Evolutionary conservation across 2,888 invertebrate species (phyloP).

Genomic region (Brenthis ino): DNA sequence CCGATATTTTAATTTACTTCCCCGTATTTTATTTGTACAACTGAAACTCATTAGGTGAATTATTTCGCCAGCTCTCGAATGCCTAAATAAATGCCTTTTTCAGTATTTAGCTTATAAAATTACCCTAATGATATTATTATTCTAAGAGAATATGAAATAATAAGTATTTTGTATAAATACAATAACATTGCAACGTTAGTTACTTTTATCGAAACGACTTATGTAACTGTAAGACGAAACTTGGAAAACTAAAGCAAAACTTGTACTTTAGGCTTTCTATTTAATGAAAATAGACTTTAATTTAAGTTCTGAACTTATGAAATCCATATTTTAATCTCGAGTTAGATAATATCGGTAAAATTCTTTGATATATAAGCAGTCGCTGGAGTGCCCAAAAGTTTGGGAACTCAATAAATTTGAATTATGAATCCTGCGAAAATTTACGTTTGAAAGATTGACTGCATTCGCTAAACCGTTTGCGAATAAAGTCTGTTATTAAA

Average conservation of each 20-base stretch:
- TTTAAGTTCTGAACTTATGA: constrained; percentile 29
- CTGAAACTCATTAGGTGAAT: constrained; percentile 14
- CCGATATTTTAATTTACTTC: constrained; percentile 28
- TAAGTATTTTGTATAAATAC: too few species aligned
- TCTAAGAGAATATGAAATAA: too few species aligned
- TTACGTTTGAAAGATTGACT: constrained; percentile 73
- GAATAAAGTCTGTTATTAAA: constrained; percentile 65
- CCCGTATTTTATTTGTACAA: constrained; percentile 14
- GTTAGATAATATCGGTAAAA: constrained; percentile 46
- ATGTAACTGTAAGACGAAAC: neutral
- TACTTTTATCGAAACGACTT: neutral
- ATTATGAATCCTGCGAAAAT: constrained; percentile 70
- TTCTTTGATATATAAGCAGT: constrained; percentile 43
- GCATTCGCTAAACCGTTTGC: constrained; percentile 63
- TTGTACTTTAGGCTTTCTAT: constrained; percentile 23
- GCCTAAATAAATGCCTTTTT: neutral
- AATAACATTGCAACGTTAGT: neutral
- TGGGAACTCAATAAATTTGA: constrained; percentile 74
- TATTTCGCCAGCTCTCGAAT: neutral
- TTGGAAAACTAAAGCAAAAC: constrained; percentile 10
- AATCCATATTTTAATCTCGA: constrained; percentile 43
- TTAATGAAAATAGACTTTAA: constrained; percentile 35
- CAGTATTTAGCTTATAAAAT: too few species aligned
- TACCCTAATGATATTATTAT: too few species aligned
- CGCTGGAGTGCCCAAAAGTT: constrained; percentile 58